Evolutionary conservation across 2,113 vertebrate genomes (phyloP), one percentile per base, ranked within the genome.

Genomic region (Parotia lawesii): DNA sequence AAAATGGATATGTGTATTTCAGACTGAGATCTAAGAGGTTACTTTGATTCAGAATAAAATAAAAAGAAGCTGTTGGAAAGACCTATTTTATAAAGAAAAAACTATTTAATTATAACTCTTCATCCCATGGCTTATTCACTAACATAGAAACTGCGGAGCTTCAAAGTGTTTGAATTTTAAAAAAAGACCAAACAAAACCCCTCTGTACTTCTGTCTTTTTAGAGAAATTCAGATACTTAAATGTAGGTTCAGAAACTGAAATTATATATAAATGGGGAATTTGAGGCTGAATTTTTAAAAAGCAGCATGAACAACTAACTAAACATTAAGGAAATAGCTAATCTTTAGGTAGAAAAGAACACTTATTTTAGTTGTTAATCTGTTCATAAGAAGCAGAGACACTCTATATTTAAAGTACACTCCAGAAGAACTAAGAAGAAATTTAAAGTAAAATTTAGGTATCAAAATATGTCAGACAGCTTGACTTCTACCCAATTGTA

Each of bases 61-160:
- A 23, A 80, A 87, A 57, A 85, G 11, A 31, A 76, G 27, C 42
- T 90, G 47, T 91, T 93, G 72, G 79, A 60, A 95, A 92, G 76
- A 82, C 82, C 74, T 80, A 40, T 92, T 91, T 95, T 91, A 83
- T 72, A 84, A 93, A 78, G 60, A 93, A 87, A 74, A 22, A 87
- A 72, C 71, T 44, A 21, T 87, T 96, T 96, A 95, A 78, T 95
- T 94, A 47, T 77, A 95, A 85, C 48, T 81, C n/a, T 89, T 94
- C 71, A 84, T 96, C 65, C 47, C 9, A 1, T 11, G 37, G 56
- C 45, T 96, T 58, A 57, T 85, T 95, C 81, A 90, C 70, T 94
- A 92, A 86, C 2, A 5, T 71, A 67, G 44, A 79, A 82, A 53
- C 45, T 58, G 45, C 73, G 91, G 74, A 28, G 14, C 82, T 96